phyloP scores from a whole-genome alignment of 2,797 vertebrate genomes.

The Cynodonichthys magdalenae region DNA sequence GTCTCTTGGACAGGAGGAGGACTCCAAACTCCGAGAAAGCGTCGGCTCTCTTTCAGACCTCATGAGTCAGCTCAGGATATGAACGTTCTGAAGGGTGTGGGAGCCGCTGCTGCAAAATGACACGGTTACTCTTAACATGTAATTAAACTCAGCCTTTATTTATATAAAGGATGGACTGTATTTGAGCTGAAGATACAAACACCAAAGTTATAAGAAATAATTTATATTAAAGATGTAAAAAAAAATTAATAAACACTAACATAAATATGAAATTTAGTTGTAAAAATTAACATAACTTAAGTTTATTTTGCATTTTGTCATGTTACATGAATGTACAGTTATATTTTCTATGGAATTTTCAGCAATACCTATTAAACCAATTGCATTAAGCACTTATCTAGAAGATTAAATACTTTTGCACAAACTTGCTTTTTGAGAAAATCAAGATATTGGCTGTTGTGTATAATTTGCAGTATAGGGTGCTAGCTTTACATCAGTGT shows the following conservation, averaged over 20 bases:
- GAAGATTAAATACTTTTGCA: slow-evolving; percentile 15
- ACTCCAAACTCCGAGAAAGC: slow-evolving; percentile 84
- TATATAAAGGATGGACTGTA: background rate
- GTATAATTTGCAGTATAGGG: background rate
- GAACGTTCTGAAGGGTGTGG: slow-evolving; percentile 27
- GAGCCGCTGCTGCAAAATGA: slow-evolving; percentile 1
- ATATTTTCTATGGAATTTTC: background rate
- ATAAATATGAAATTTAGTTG: no score
- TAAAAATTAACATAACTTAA: background rate
- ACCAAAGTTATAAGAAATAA: background rate
- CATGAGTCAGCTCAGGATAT: slow-evolving; percentile 87
- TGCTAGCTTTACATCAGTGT: background rate
- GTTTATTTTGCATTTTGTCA: background rate
- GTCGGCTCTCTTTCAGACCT: slow-evolving; percentile 84
- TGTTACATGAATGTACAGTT: slow-evolving; percentile 3
- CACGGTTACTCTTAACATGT: no score
- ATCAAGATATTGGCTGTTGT: slow-evolving; percentile 9
- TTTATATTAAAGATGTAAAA: no score
- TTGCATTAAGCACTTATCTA: background rate
- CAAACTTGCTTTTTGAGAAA: background rate
- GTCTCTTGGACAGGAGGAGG: slow-evolving; percentile 76
- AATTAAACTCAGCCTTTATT: background rate
- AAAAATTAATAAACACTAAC: no score
- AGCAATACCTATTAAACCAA: background rate
- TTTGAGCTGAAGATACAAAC: background rate